Evolutionary conservation across 2,797 vertebrate species (phyloP).

Genomic region (Phyllotis vaccarum): DNA sequence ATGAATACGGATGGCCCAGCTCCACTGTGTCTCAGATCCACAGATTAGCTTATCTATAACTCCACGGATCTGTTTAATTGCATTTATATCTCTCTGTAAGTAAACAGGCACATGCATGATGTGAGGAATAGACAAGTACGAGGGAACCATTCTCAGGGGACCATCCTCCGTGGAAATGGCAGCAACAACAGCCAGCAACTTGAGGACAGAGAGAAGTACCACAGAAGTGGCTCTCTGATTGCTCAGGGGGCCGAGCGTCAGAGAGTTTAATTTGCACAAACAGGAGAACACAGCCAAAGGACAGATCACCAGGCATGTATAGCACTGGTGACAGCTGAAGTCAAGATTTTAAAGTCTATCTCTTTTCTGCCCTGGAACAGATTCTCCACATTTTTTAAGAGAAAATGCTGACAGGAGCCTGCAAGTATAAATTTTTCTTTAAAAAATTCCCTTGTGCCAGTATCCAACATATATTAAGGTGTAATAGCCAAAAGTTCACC

Average conservation of each 20-base stretch:
- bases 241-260: neutral
- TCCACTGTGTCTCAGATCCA: neutral
- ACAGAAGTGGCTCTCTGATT: neutral
- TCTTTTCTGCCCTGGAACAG: neutral
- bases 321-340: neutral
- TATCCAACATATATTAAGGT: slow-evolving; percentile 59
- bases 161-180: slow-evolving; percentile 4
- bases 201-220: slow-evolving; percentile 17
- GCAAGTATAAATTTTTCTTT: neutral
- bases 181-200: slow-evolving; percentile 11
- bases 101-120: neutral
- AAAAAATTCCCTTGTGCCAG: slow-evolving; percentile 37
- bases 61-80: neutral
- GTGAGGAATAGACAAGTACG: neutral
- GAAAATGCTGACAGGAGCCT: neutral
- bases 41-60: slow-evolving; percentile 17
- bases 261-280: neutral
- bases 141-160: neutral
- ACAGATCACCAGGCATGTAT: neutral
- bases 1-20: neutral
- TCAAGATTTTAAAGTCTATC: slow-evolving; percentile 30
- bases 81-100: neutral
- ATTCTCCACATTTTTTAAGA: neutral
- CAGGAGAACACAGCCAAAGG: neutral
- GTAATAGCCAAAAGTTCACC: neutral